These are phyloP conservation scores for Papilio gigon DNA, from an alignment of 2,888 invertebrate species.

Conservation along the genomic window DNA sequence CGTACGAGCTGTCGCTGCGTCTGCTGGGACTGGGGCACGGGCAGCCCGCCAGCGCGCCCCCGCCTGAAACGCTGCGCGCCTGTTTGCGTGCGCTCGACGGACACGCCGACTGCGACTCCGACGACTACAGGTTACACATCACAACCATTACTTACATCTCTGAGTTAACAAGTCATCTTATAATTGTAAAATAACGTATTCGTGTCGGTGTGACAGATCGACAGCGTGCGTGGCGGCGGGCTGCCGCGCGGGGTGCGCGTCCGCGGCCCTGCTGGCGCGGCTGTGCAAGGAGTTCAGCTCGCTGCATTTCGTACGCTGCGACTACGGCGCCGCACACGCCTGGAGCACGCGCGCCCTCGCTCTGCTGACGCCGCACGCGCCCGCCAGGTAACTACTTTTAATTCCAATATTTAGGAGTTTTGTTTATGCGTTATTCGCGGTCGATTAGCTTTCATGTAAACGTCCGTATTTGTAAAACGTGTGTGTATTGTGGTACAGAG, in stretches of 20 bases:
- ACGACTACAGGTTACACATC: slow-evolving; percentile 42
- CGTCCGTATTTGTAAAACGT: background rate
- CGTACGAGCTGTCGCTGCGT: slow-evolving; percentile 80
- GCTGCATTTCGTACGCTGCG: slow-evolving; percentile 91
- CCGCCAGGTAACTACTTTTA: slow-evolving; percentile 80
- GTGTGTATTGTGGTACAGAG: slow-evolving; percentile 64
- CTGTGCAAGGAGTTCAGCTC: slow-evolving; percentile 92
- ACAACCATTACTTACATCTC: background rate
- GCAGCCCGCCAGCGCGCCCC: slow-evolving; percentile 49
- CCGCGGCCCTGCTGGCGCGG: slow-evolving; percentile 82
- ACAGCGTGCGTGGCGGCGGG: slow-evolving; percentile 38
- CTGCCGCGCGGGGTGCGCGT: slow-evolving; percentile 46
- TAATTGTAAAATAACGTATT: background rate
- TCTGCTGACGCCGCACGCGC: slow-evolving; percentile 84
- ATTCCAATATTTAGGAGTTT: too few species aligned
- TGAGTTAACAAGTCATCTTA: background rate
- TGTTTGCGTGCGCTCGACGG: slow-evolving; percentile 54
- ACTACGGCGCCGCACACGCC: slow-evolving; percentile 90
- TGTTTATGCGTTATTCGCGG: too few species aligned
- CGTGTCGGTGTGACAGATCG: slow-evolving; percentile 26
- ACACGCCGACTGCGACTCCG: slow-evolving; percentile 54
- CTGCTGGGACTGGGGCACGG: slow-evolving; percentile 63
- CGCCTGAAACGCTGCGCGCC: slow-evolving; percentile 41
- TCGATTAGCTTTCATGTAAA: too few species aligned
- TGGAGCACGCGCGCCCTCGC: slow-evolving; percentile 91